Conservation (phyloP, 2,797 vertebrate species). For the Echeneis naucrates region DNA sequence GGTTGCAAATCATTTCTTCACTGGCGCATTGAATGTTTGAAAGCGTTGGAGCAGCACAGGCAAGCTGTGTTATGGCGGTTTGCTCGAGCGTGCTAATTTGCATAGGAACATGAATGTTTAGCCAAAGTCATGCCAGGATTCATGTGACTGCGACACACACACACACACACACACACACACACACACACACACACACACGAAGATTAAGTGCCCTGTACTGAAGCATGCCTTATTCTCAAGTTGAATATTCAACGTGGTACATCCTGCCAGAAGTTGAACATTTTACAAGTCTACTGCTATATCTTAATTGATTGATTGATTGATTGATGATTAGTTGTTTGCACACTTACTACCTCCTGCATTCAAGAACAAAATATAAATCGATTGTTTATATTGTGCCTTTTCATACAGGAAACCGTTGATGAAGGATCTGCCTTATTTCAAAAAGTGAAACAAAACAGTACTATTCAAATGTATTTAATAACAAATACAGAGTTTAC, state of each 20-base stretch:
- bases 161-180: too few relatives aligned
- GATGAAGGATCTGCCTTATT: not conserved
- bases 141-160: not conserved
- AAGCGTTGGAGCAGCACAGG: conserved; percentile 6
- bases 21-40: conserved; percentile 29
- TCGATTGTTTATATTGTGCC: not conserved
- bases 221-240: not conserved
- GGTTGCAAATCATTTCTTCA: conserved; percentile 57
- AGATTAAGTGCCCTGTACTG: not conserved
- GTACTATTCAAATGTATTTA: conserved; percentile 42
- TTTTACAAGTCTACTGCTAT: not conserved
- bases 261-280: not conserved
- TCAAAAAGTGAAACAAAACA: not conserved
- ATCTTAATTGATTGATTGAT: too few relatives aligned
- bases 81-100: conserved; percentile 21
- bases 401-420: not conserved
- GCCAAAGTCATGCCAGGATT: not conserved
- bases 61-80: conserved; percentile 16
- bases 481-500: not conserved
- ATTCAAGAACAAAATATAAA: conserved; percentile 7
- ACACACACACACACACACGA: conserved; percentile 16
- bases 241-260: too few relatives aligned
- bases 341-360: conserved; percentile 18
- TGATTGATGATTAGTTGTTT: conserved; percentile 6
- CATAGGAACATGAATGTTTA: conserved; percentile 8